A percentile compares a stretch with the other conserved stretches of the same genome.
These are phyloP conservation scores for Erythrocercus mccallii DNA, from an alignment of 2,113 vertebrate genomes.

Conservation along the genomic window DNA sequence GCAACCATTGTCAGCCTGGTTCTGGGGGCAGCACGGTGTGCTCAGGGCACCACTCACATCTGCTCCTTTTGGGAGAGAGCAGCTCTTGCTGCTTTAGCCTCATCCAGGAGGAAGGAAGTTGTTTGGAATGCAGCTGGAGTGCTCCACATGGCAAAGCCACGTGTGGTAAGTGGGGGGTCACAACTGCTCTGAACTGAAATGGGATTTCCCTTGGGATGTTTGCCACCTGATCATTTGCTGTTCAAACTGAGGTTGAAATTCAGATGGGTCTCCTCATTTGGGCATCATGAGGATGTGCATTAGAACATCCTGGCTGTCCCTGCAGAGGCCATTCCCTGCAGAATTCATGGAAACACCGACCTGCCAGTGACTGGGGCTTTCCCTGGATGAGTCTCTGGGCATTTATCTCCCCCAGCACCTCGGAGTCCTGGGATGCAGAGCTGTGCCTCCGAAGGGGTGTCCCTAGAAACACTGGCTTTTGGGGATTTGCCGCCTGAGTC, in stretches of 20 bases:
- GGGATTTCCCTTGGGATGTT: accelerated
- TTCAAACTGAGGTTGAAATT: neutral
- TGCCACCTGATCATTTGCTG: neutral
- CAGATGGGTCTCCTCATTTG: neutral
- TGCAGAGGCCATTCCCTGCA: neutral
- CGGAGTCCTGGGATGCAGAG: neutral
- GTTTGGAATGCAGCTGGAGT: neutral
- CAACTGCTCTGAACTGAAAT: neutral
- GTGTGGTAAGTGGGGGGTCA: conserved; percentile 16
- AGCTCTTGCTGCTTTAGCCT: neutral
- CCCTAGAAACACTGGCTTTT: neutral
- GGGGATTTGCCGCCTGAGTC: neutral
- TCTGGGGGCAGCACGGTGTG: neutral
- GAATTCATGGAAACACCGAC: neutral
- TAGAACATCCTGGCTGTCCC: neutral
- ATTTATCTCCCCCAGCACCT: neutral
- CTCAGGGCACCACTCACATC: neutral
- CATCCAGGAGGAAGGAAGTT: neutral
- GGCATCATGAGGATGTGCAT: neutral
- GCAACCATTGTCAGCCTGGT: neutral
- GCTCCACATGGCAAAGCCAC: neutral
- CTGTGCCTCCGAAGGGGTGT: neutral
- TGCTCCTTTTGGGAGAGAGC: neutral
- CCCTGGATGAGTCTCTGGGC: neutral
- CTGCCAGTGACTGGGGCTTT: neutral